A percentile compares a stretch with the other conserved stretches of the same genome.
These are phyloP conservation scores for Grapholita molesta DNA, from an alignment of 1,140 invertebrate species.

Conservation along the genomic window DNA sequence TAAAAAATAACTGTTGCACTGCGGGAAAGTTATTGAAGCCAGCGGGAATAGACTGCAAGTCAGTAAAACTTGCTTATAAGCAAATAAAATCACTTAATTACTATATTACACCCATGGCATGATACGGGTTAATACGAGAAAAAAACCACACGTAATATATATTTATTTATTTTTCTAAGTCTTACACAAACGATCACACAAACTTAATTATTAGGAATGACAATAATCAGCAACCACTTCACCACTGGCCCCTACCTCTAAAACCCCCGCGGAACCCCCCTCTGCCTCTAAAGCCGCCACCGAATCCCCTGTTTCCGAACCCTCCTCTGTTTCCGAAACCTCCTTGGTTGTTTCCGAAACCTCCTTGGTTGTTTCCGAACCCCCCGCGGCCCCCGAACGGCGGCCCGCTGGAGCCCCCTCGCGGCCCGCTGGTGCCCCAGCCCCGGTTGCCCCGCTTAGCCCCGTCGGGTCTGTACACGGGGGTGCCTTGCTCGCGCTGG, in stretches of 20 bases:
- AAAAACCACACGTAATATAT: neutral
- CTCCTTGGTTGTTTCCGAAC: slow-evolving; percentile 25
- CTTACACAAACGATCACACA: neutral
- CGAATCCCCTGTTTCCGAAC: slow-evolving; percentile 8
- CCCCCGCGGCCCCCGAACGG: slow-evolving; percentile 27
- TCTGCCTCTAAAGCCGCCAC: slow-evolving; percentile 15
- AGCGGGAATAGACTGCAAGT: too few relatives aligned
- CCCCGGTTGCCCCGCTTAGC: slow-evolving; percentile 52
- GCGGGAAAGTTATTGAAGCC: too few relatives aligned
- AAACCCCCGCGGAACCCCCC: slow-evolving; percentile 18
- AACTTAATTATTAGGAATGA: neutral
- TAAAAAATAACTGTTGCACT: too few relatives aligned
- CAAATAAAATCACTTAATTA: too few relatives aligned
- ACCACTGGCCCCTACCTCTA: slow-evolving; percentile 17
- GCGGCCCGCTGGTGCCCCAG: slow-evolving; percentile 57
- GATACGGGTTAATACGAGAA: too few relatives aligned
- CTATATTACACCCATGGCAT: too few relatives aligned
- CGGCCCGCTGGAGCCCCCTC: slow-evolving; percentile 45
- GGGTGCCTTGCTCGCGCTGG: slow-evolving; percentile 70
- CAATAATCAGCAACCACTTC: neutral
- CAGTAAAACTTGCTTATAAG: too few relatives aligned
- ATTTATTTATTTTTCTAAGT: neutral
- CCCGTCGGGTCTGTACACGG: slow-evolving; percentile 52
- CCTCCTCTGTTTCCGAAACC: slow-evolving; percentile 27
- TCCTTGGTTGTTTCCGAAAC: slow-evolving; percentile 18